Percentiles rank a stretch among this genome's conserved stretches.
Evolutionary conservation across 92 coral and sea anemone genomes (phyloP).

Genomic region (Palythoa grandiflora): DNA sequence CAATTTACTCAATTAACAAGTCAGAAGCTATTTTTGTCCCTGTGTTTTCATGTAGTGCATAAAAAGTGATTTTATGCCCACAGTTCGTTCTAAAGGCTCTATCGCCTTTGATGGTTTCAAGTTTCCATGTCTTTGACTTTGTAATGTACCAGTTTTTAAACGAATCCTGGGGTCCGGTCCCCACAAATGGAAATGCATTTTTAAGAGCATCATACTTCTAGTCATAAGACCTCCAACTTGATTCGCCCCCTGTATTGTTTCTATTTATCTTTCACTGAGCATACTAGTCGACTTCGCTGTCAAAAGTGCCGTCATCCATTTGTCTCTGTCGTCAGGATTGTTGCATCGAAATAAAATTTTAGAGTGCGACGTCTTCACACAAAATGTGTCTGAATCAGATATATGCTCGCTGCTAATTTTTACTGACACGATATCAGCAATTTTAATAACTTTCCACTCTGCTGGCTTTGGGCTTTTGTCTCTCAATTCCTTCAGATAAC

Average conservation of each 20-base stretch:
- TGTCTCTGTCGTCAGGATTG: slow-evolving; percentile 40
- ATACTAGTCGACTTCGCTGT: slow-evolving; percentile 33
- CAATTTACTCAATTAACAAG: too few relatives aligned
- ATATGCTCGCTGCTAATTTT: slow-evolving; percentile 25
- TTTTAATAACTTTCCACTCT: slow-evolving; percentile 40
- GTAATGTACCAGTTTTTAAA: too few relatives aligned
- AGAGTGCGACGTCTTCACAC: slow-evolving; percentile 31
- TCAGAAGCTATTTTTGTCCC: too few relatives aligned
- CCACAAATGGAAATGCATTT: too few relatives aligned
- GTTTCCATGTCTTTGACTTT: too few relatives aligned
- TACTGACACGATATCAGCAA: slow-evolving; percentile 44
- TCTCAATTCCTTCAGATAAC: slow-evolving; percentile 39
- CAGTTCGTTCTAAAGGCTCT: too few relatives aligned
- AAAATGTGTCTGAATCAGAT: slow-evolving; percentile 32
- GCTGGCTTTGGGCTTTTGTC: slow-evolving; percentile 20
- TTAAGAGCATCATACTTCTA: background rate
- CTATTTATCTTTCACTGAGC: slow-evolving; percentile 13
- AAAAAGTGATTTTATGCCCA: too few relatives aligned
- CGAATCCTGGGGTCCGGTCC: too few relatives aligned
- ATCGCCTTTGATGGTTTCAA: too few relatives aligned
- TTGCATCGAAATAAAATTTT: slow-evolving; percentile 34
- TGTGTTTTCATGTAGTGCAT: too few relatives aligned
- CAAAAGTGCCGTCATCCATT: slow-evolving; percentile 47
- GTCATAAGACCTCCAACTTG: background rate
- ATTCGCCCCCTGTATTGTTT: background rate